Conservation (phyloP, 1,140 invertebrate species). For the Microplitis mediator region DNA sequence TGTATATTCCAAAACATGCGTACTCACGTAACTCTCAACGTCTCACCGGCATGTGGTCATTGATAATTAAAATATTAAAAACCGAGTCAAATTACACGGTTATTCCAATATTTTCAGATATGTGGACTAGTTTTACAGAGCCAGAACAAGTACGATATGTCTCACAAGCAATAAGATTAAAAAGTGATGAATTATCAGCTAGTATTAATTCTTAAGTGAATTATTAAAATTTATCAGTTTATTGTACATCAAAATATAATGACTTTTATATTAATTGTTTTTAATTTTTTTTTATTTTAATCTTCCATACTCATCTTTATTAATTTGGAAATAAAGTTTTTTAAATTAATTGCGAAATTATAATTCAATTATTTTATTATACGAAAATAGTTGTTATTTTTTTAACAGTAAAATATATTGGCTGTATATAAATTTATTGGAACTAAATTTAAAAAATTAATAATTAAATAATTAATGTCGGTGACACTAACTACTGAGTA, state of each 20-base stretch:
- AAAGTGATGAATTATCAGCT: slow-evolving; percentile 33
- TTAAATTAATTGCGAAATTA: too few species aligned
- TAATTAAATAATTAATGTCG: slow-evolving; percentile 22
- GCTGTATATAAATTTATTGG: slow-evolving; percentile 21
- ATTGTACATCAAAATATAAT: slow-evolving; percentile 33
- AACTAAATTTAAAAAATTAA: slow-evolving; percentile 9
- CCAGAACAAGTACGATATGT: slow-evolving; percentile 62
- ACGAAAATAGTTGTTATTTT: slow-evolving; percentile 45
- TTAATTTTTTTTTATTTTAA: too few species aligned
- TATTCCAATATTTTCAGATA: slow-evolving; percentile 50
- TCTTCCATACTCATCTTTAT: too few species aligned
- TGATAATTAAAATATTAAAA: slow-evolving; percentile 55
- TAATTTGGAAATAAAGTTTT: too few species aligned
- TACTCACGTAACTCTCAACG: slow-evolving; percentile 56
- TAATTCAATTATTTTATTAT: slow-evolving; percentile 38
- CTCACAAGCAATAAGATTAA: slow-evolving; percentile 56
- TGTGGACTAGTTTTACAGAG: slow-evolving; percentile 55
- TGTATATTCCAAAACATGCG: slow-evolving; percentile 40
- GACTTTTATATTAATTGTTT: too few species aligned
- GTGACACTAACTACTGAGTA: too few species aligned
- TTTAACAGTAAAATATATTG: slow-evolving; percentile 45
- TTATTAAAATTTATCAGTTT: slow-evolving; percentile 13
- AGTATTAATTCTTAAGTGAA: slow-evolving; percentile 25
- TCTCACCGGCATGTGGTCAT: slow-evolving; percentile 44
- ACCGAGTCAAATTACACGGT: slow-evolving; percentile 46